Evolutionary conservation across 2,888 invertebrate genomes (phyloP).

Genomic region (Gibbula magus): DNA sequence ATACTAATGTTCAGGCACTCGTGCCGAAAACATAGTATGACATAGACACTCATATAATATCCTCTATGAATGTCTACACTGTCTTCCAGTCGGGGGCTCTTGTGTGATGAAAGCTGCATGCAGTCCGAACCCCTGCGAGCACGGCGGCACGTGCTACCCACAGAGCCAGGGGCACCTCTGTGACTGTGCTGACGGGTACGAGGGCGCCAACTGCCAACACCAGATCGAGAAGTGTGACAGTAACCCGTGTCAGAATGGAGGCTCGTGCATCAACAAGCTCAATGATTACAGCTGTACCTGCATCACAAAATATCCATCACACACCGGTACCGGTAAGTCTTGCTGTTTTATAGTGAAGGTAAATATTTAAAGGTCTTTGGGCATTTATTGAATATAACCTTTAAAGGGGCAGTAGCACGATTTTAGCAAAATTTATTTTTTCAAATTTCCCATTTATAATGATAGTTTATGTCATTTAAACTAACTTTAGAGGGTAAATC

Average conservation of each 20-base stretch:
- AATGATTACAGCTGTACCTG: conserved; percentile 28
- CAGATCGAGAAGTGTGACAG: conserved; percentile 47
- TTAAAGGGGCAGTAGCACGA: no score
- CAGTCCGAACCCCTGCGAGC: conserved; percentile 77
- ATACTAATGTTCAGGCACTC: no score
- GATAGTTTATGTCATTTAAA: no score
- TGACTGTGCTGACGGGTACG: conserved; percentile 43
- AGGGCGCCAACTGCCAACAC: conserved; percentile 50
- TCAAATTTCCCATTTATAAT: no score
- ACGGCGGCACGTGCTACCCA: conserved; percentile 56
- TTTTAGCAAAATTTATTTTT: no score
- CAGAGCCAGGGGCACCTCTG: neutral
- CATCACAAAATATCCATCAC: neutral
- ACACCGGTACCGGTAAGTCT: no score
- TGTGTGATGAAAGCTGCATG: conserved; percentile 52
- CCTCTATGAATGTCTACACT: no score
- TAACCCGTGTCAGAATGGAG: conserved; percentile 50
- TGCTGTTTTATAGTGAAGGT: no score
- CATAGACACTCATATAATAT: neutral
- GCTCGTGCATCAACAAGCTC: conserved; percentile 35
- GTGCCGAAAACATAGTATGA: neutral
- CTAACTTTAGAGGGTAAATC: no score
- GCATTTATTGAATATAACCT: no score
- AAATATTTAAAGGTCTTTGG: no score
- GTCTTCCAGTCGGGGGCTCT: neutral